Evolutionary conservation across 2,113 vertebrate genomes (phyloP), one percentile per base, ranked within the genome.

Genomic region (Pao palembangensis): DNA sequence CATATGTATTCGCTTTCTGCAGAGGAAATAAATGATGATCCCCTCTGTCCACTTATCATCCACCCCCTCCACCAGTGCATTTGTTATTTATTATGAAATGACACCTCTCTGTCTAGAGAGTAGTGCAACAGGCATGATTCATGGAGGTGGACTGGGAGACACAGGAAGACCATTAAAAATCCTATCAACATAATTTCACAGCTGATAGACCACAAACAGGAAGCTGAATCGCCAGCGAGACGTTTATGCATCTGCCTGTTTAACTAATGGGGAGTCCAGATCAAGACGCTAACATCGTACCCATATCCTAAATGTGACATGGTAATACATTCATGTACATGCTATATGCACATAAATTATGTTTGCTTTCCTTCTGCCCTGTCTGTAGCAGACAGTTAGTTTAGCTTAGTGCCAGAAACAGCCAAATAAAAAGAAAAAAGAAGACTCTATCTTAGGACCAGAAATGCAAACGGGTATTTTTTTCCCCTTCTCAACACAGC

Each of bases 61-160:
- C 78, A 3, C 50, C 79, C 73, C 78, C 80, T 51, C 75, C 80
- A 23, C 60, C 75, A 53, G 56, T 43, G 64, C 51, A 46, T 69
- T 79, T 64, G 77, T 80, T 85, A 88, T 89, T 83, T 85, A 87
- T 88, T 81, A 83, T 76, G 63, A 79, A 81, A 68, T 80, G 78
- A 88, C 82, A 88, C 83, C 83, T 85, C 76, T 43, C 72, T 74
- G 74, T 84, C 75, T 64, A 18, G 61, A 60, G 62, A 85, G 66
- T 50, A 60, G 67, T 68, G 79, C 50, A 57, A 72, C 61, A 74
- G 80, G 76, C 71, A 72, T 82, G 79, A 87, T 85, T 88, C 79
- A 89, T 71, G 55, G 46, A 55, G 20, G 48, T 59, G 28, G 69
- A 62, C 74, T 42, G 63, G 68, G 57, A 75, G 79, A 80, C 77